phyloP scores from a whole-genome alignment of 2,113 vertebrate species.

The Anolis sagrei region DNA sequence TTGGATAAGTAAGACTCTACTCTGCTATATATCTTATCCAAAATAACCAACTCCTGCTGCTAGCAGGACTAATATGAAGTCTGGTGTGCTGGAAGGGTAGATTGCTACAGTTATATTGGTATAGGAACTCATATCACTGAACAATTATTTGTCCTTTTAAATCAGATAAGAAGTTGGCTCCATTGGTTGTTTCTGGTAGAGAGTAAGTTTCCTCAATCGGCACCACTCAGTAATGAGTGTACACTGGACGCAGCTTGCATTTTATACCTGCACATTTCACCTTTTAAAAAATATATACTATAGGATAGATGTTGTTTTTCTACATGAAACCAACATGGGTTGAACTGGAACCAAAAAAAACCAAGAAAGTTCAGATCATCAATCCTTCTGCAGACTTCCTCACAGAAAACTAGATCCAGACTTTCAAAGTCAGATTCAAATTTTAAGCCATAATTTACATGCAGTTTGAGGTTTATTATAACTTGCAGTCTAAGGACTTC shows the following conservation, averaged over 20 bases:
- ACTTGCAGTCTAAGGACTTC: too few relatives aligned
- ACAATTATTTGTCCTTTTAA: neutral
- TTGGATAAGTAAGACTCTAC: too few relatives aligned
- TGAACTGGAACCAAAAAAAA: too few relatives aligned
- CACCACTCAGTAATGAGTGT: neutral
- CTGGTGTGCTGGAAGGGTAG: neutral
- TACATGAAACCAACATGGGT: too few relatives aligned
- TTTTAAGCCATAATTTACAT: too few relatives aligned
- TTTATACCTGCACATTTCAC: neutral
- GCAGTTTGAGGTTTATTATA: too few relatives aligned
- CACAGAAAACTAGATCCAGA: neutral
- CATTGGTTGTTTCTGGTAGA: neutral
- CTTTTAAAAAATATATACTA: too few relatives aligned
- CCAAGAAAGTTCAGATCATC: neutral
- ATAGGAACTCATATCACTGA: neutral
- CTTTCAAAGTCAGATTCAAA: too few relatives aligned
- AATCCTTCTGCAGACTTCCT: neutral
- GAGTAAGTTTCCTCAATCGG: neutral
- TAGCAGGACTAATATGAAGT: neutral
- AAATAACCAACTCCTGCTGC: neutral
- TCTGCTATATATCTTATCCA: too few relatives aligned
- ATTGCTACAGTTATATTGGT: neutral
- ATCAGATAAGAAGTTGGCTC: neutral
- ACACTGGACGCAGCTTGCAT: neutral
- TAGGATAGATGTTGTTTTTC: too few relatives aligned